These are phyloP conservation scores for Elymnias hypermnestra DNA, from an alignment of 1,140 invertebrate species.

Conservation along the genomic window DNA sequence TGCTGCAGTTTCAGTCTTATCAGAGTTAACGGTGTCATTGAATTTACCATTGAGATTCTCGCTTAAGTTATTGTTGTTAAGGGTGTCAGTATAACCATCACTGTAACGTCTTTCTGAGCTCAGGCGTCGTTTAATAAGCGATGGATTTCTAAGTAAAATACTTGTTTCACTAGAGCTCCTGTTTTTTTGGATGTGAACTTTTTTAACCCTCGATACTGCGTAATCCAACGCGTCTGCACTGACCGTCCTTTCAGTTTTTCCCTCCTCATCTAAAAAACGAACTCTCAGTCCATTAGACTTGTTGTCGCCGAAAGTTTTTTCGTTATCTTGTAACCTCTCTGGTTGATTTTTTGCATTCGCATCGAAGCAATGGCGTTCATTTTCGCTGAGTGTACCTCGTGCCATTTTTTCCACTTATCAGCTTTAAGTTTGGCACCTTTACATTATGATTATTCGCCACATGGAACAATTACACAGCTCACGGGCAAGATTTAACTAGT, in stretches of 20 bases:
- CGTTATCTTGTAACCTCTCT: constrained; percentile 49
- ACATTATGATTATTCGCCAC: constrained; percentile 39
- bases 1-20: constrained; percentile 45
- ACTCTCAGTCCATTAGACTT: constrained; percentile 57
- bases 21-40: constrained; percentile 25
- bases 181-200: constrained; percentile 71
- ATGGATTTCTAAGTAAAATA: constrained; percentile 62
- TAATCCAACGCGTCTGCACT: constrained; percentile 66
- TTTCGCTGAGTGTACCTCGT: constrained; percentile 60
- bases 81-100: constrained; percentile 48
- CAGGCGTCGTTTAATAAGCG: constrained; percentile 53
- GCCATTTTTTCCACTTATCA: constrained; percentile 47
- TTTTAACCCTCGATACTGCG: constrained; percentile 54
- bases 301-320: constrained; percentile 41
- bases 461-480: constrained; percentile 8
- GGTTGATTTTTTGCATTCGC: constrained; percentile 50
- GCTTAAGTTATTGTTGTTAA: constrained; percentile 65
- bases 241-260: constrained; percentile 68
- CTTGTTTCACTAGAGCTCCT: constrained; percentile 73
- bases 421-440: constrained; percentile 28
- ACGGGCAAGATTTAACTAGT: constrained; percentile 19
- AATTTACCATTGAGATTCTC: constrained; percentile 58
- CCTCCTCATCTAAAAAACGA: constrained; percentile 65
- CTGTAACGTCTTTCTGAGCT: constrained; percentile 50
- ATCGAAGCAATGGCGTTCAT: constrained; percentile 59